A percentile compares a stretch with the other conserved stretches of the same genome.
Evolutionary conservation across 2,797 vertebrate species (phyloP).

Genomic region (Poecilia picta): DNA sequence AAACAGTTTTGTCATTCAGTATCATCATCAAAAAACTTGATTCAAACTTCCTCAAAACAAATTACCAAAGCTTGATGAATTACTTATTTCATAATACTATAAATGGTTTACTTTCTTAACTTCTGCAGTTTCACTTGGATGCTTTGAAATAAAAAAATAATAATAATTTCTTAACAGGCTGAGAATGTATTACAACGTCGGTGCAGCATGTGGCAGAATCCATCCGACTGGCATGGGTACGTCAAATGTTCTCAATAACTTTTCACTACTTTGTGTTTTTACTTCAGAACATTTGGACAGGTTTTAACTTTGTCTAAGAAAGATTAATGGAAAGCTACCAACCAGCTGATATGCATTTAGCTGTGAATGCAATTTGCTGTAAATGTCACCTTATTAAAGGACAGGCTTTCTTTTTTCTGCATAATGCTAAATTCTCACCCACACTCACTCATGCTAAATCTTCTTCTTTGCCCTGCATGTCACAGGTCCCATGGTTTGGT

Average conservation of each 20-base stretch:
- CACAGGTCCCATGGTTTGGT: slow-evolving; percentile 87
- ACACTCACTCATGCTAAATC: neutral
- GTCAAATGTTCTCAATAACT: slow-evolving; percentile 24
- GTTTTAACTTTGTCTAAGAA: neutral
- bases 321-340: neutral
- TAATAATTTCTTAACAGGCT: slow-evolving; percentile 47
- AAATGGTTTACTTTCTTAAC: neutral
- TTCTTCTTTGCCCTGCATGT: neutral
- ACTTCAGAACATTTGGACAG: neutral
- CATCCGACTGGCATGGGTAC: slow-evolving; percentile 88
- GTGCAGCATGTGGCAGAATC: slow-evolving; percentile 87
- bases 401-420: neutral
- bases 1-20: neutral
- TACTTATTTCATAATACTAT: no score
- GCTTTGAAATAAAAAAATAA: neutral
- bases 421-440: neutral
- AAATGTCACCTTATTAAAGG: neutral
- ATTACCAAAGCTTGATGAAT: neutral
- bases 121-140: neutral
- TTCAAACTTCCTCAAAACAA: neutral
- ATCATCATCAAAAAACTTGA: neutral
- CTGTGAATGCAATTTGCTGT: neutral
- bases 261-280: slow-evolving; percentile 1
- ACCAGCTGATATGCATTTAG: neutral
- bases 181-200: slow-evolving; percentile 82